Evolutionary conservation across 2,797 vertebrate species (phyloP), one percentile per base, ranked within the genome.

Genomic region (Psittacula derbiana): DNA sequence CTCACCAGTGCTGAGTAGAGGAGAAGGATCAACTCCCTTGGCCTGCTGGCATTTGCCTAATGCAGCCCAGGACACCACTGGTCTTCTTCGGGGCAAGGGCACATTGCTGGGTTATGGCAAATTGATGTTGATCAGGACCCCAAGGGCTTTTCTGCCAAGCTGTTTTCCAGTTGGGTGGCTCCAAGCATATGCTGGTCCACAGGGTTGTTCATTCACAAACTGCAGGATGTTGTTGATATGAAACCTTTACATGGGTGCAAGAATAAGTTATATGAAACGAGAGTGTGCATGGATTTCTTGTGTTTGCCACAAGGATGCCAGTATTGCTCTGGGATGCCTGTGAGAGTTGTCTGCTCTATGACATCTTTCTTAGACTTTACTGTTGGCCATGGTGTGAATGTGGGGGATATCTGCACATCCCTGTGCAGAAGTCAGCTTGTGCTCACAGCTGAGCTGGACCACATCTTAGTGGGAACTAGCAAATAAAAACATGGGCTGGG

Each of bases 181-280:
- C 14, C 7, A 21, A 40, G 7, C 16, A 11, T 10, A 2, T 2
- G 7, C 0, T 30, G 4, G 28, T 70, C n/a, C 17, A 18, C 3
- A 1, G 14, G 13, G 4, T 40, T 85, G 4, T 44, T 81, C 27
- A 16, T 31, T 36, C 36, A 38, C 9, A 12, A 55, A 18, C 23
- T 60, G 28, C 15, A 23, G 19, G 12, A 40, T 28, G 25, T 2
- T 52, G 27, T 30, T 52, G 38, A 38, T 40, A 43, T 10, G 20
- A 57, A 60, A 64, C 3, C 16, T 44, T 60, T 40, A 58, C 23
- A 18, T 19, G 25, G 8, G 16, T 53, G 28, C 61, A 53, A 53
- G 66, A 36, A 44, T 14, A 65, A 74, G 25, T 31, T 20, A 16
- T 11, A 16, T 31, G 17, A 53, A 78, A 58, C 2, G 2, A 17